Evolutionary conservation across 1,140 invertebrate genomes (phyloP), one percentile per base, ranked within the genome.

Genomic region (Meloidogyne exigua): DNA sequence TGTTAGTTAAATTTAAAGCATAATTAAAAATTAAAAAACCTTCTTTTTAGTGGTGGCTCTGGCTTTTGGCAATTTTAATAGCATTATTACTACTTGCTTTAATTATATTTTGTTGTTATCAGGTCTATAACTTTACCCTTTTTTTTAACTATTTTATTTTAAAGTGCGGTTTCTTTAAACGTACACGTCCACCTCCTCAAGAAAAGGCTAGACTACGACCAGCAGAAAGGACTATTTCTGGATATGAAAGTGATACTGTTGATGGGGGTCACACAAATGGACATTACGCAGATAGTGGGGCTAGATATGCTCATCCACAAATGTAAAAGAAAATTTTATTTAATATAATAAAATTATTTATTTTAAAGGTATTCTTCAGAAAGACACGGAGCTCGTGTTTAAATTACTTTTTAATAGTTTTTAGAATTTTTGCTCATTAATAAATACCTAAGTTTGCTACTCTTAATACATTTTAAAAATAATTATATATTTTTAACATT

Each of bases 161-260:
- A 84, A 36, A 83, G 82, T 85, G 82, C 39, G 82, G 82, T 36
- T 83, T 83, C 83, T 83, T 83, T 79, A 83, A 83, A 68, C 81
- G 82, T n/a, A 85, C 85, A 21, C 83, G 82, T 28, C 82, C 82
- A 23, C 80, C 73, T 18, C 76, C 64, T n/a, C 68, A 72, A 21
- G 83, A 85, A 44, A 82, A 85, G 64, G 82, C 82, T 39, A 44
- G 75, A 11, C 72, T 76, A 12, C 23, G 42, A 44, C 49, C 69
- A n/a, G 70, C 68, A 25, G 49, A 36, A n/a, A 42, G 18, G 18
- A 7, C 75, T 12, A 12, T 23, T 18, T 64, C 26, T 5, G 75
- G 44, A 0, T 57, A 39, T 32, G 72, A 65, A 36, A 65, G 36
- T 36, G 72, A 73, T 18, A 69, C 39, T 15, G 44, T 49, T 63